Conservation (phyloP, 2,888 invertebrate species). For the Lasius platythorax region DNA sequence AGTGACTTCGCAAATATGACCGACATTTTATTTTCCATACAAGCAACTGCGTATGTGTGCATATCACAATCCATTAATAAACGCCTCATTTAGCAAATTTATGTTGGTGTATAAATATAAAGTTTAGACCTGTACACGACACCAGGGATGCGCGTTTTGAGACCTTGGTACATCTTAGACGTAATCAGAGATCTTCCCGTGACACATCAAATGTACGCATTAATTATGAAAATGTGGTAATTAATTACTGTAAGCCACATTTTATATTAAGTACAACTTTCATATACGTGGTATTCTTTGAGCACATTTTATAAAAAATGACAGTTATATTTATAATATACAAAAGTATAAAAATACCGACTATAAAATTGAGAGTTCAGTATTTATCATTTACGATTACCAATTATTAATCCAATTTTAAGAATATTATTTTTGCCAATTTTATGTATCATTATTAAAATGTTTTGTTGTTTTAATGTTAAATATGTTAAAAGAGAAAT, state of each 20-base stretch:
- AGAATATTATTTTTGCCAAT: background rate
- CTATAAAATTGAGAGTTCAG: background rate
- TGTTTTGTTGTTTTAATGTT: background rate
- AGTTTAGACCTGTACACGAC: background rate
- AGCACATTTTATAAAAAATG: background rate
- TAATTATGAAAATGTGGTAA: constrained; percentile 25
- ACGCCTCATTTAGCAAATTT: background rate
- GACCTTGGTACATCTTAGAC: background rate
- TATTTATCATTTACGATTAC: background rate
- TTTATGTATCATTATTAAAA: background rate
- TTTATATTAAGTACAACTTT: background rate
- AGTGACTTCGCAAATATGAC: background rate
- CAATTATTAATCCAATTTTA: constrained; percentile 3
- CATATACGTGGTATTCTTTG: background rate
- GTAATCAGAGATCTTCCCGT: background rate
- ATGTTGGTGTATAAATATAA: background rate
- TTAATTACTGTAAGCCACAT: background rate
- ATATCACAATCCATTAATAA: constrained; percentile 9
- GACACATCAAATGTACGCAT: background rate
- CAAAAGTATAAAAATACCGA: background rate
- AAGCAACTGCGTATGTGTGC: background rate
- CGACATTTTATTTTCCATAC: background rate
- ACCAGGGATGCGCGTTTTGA: background rate
- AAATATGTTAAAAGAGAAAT: background rate
- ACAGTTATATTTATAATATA: background rate